Evolutionary conservation across 1,140 invertebrate species (phyloP), one percentile per base, ranked within the genome.

Genomic region (Papilio machaon): DNA sequence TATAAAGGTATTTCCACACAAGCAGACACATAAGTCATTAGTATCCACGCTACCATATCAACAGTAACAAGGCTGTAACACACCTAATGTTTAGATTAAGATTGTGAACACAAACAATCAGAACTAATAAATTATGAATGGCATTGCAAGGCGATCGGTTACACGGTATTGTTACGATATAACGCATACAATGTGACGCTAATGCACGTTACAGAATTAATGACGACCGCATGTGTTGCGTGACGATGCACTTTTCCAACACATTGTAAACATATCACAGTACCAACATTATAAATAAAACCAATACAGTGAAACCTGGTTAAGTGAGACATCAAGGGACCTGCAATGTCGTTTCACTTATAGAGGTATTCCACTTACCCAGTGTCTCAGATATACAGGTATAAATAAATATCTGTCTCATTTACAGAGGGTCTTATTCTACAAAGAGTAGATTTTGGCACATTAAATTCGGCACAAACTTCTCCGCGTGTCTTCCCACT

Each of bases 91-190:
- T 67, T 38, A 67, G 64, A 67, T 67, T 67, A 67, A 23, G 60
- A 67, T 30, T 67, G 64, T 67, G 64, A 35, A 67, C 23, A 67
- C 30, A 67, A 67, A 67, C 64, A 67, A 67, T 35, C 64, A 67
- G 64, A 67, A 67, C 64, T 38, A 67, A 67, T 67, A 67, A 67
- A 67, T 67, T 67, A 67, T 67, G 64, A 67, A 67, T 67, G 64
- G 64, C 64, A 67, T 67, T 67, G 64, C 64, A 35, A 35, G 64
- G 64, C 64, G 64, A 67, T 67, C 64, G 11, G 64, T 67, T 67
- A 67, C 64, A 67, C 64, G 23, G 23, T 67, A 67, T 67, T 67
- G 64, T 67, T 67, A 67, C 64, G 23, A 67, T 35, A 3, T 60
- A 60, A 8, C 58, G 58, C 58, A 35, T 67, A 67, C 58, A 60